Evolutionary conservation across 23 tunicate species (phyloP), one percentile per base, ranked within the genome.

Genomic region (Botrylloides violaceus): DNA sequence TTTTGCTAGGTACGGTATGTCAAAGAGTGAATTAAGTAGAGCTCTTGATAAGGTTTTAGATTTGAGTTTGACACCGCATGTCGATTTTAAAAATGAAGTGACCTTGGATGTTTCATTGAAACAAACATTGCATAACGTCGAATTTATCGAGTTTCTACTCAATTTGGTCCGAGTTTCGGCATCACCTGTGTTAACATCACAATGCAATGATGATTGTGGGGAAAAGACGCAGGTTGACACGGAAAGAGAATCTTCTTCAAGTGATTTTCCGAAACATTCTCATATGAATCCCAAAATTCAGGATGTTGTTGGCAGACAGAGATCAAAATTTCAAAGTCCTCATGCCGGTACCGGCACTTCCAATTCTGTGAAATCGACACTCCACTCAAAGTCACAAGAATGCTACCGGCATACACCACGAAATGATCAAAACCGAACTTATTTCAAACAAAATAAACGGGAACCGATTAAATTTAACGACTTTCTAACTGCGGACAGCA

Each of bases 281-380:
- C 57, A 37, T 39, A 35, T 39, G 57, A 63, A 25, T 37, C 19
- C 74, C 36, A 68, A 68, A 37, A 68, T 19, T 39, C 29, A 43
- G 30, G 21, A 68, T 22, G 26, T 56, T 1, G 28, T 35, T 32
- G 47, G 23, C 37, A 9, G 32, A 27, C 15, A 30, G 0, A 23
- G 65, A 24, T n/a, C 0, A 25, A 60, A n/a, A 29, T n/a, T n/a
- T n/a, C n/a, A n/a, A n/a, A 29, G 30, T 60, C 30, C 65, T 18
- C n/a, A n/a, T n/a, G n/a, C n/a, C n/a, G n/a, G n/a, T n/a, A n/a
- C n/a, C n/a, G n/a, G n/a, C n/a, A n/a, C n/a, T n/a, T n/a, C n/a
- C n/a, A n/a, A n/a, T n/a, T n/a, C n/a, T n/a, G n/a, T n/a, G n/a
- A n/a, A n/a, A n/a, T n/a, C n/a, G n/a, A n/a, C n/a, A n/a, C n/a